These are phyloP conservation scores for Plagodis pulveraria DNA, from an alignment of 2,888 invertebrate genomes.

Conservation along the genomic window DNA sequence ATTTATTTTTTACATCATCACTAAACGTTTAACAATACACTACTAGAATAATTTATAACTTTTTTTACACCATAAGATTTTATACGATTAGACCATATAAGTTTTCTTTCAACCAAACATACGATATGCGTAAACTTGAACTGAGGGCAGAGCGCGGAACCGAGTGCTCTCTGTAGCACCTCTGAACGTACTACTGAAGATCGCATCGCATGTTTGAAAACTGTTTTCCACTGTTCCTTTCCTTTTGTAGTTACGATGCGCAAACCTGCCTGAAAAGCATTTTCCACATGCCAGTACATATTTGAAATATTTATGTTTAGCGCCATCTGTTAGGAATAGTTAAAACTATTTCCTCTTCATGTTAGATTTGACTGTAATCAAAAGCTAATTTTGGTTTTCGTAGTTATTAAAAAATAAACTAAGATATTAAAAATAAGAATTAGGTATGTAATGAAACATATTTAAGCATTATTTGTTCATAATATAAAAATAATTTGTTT, in stretches of 20 bases:
- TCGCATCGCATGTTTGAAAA: constrained; percentile 57
- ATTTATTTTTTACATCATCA: neutral
- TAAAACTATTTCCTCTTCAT: neutral
- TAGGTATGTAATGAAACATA: too few species aligned
- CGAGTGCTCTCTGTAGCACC: constrained; percentile 54
- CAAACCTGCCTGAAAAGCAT: constrained; percentile 71
- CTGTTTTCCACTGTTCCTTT: constrained; percentile 66
- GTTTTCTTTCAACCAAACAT: constrained; percentile 25
- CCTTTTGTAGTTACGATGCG: constrained; percentile 63
- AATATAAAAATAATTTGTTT: too few species aligned
- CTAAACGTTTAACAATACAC: neutral
- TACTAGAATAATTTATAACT: neutral
- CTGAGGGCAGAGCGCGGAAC: constrained; percentile 33
- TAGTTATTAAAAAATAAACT: too few species aligned
- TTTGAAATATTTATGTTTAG: constrained; percentile 27
- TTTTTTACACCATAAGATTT: neutral
- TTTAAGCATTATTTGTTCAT: too few species aligned
- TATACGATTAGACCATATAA: neutral
- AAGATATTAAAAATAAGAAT: too few species aligned
- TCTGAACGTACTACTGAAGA: constrained; percentile 69
- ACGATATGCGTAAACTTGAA: constrained; percentile 63
- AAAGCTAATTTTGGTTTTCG: too few species aligned
- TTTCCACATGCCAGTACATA: constrained; percentile 55
- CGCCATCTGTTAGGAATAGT: constrained; percentile 40
- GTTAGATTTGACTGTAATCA: too few species aligned